Percentiles rank a stretch among this genome's conserved stretches.
Evolutionary conservation across 2,888 invertebrate species (phyloP).

Genomic region (Standfussiana lucernea): DNA sequence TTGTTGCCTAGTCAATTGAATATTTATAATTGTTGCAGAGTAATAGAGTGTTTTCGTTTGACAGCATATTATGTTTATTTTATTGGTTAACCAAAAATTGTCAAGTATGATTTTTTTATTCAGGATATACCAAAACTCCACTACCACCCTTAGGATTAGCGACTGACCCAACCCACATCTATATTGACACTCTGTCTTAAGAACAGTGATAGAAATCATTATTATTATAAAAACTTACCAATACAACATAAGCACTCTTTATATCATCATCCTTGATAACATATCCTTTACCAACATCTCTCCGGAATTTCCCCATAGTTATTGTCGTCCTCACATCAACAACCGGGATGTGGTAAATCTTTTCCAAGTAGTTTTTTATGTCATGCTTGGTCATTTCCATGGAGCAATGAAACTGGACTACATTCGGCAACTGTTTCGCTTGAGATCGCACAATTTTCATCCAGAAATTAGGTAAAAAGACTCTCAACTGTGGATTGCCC

Average conservation of each 20-base stretch:
- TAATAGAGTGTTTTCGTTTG: neutral
- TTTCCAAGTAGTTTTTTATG: slow-evolving; percentile 97
- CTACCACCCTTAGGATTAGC: neutral
- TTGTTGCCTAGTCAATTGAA: neutral
- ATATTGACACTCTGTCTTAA: neutral
- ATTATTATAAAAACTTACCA: slow-evolving; percentile 90
- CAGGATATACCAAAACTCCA: neutral
- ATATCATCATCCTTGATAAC: slow-evolving; percentile 95
- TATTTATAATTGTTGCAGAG: neutral
- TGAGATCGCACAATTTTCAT: slow-evolving; percentile 96
- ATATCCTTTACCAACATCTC: slow-evolving; percentile 91
- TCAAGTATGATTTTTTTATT: neutral
- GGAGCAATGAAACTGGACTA: slow-evolving; percentile 97
- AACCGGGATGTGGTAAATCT: slow-evolving; percentile 97
- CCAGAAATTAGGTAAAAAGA: slow-evolving; percentile 99
- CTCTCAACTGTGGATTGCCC: slow-evolving; percentile 98
- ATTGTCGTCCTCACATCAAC: slow-evolving; percentile 94
- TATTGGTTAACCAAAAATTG: neutral
- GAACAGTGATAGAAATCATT: neutral
- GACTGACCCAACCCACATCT: neutral
- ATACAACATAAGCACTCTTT: slow-evolving; percentile 94
- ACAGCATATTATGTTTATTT: neutral
- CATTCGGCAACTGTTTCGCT: slow-evolving; percentile 93
- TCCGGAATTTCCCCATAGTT: slow-evolving; percentile 92
- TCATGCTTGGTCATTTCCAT: slow-evolving; percentile 98